Base-by-base conservation (phyloP, 2,113 vertebrate species). In the Petrocephalus microphthalmus region DNA sequence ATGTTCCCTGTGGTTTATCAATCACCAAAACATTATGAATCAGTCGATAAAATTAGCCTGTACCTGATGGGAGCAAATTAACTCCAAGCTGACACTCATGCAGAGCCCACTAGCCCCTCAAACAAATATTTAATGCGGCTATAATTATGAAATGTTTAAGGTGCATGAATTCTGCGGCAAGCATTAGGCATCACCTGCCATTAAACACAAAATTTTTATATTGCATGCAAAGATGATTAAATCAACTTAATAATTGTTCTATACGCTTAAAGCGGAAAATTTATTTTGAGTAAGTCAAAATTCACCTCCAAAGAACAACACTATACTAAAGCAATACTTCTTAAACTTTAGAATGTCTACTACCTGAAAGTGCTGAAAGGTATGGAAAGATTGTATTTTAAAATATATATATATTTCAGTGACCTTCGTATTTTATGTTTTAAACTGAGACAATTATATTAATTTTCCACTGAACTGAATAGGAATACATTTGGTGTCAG, bases 251-350 rank as follows among this genome's bases (percentile, higher is more conserved):
- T 29, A 87, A 67, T 22, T 60, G 20, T 60, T 17, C 20, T 25
- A 15, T 45, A 19, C 8, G 29, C 33, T 42, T 57, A 56, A 17
- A 42, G 37, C 74, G 22, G 10, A n/a, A 42, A 29, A 19, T 64
- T 56, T 42, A 84, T 71, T 74, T 57, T 78, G 87, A 86, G 84
- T 86, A 54, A 33, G 45, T 49, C 29, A 29, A 56, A 87, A 87
- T 89, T 78, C 42, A 47, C 7, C 81, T 90, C 88, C 85, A 87
- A 84, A 78, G 53, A 74, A 33, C 56, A 71, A 85, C 51, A 71
- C 45, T 89, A 89, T 60, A 88, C 13, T 37, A 22, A 67, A 85
- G 88, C 89, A 90, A 87, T 90, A 90, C 78, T 57, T 87, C 47
- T n/a, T 22, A 87, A 87, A 57, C n/a, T 84, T 78, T 67, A 47